Evolutionary conservation across 2,113 vertebrate genomes (phyloP).

Genomic region (Oophaga pumilio): DNA sequence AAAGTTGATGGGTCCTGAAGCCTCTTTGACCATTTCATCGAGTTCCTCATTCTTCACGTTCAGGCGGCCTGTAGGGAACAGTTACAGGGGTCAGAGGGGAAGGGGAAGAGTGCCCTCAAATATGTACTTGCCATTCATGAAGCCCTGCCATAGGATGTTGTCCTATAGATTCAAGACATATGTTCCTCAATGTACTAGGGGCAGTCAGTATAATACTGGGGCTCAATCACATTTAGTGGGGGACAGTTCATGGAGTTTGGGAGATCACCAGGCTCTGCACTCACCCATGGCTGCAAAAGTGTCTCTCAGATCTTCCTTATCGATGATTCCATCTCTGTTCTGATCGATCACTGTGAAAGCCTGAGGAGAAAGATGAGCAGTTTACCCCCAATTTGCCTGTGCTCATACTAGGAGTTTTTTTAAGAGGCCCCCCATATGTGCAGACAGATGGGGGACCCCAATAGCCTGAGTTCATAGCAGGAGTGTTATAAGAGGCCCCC

Average conservation of each 20-base stretch:
- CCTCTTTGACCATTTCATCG: conserved; percentile 89
- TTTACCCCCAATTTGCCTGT: too few relatives aligned
- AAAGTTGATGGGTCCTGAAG: conserved; percentile 90
- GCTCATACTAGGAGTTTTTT: too few relatives aligned
- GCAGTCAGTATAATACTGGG: too few relatives aligned
- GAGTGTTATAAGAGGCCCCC: background rate
- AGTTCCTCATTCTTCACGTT: conserved; percentile 87
- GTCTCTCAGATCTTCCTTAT: conserved; percentile 89
- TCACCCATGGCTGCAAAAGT: conserved; percentile 88
- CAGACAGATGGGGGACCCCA: too few relatives aligned
- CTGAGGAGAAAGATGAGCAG: conserved; percentile 63
- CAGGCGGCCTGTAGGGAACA: conserved; percentile 73
- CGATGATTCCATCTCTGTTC: conserved; percentile 91
- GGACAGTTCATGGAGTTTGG: background rate
- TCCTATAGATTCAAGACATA: too few relatives aligned
- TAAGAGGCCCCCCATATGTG: too few relatives aligned
- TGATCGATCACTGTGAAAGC: conserved; percentile 93
- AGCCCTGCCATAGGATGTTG: background rate
- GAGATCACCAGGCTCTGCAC: background rate
- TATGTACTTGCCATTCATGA: background rate
- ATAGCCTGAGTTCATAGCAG: too few relatives aligned
- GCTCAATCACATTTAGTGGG: background rate
- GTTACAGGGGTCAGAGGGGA: background rate
- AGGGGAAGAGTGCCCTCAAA: background rate
- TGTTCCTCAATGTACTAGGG: too few relatives aligned